Conservation (phyloP, 2,888 invertebrate species). For the Latrodectus hesperus region DNA sequence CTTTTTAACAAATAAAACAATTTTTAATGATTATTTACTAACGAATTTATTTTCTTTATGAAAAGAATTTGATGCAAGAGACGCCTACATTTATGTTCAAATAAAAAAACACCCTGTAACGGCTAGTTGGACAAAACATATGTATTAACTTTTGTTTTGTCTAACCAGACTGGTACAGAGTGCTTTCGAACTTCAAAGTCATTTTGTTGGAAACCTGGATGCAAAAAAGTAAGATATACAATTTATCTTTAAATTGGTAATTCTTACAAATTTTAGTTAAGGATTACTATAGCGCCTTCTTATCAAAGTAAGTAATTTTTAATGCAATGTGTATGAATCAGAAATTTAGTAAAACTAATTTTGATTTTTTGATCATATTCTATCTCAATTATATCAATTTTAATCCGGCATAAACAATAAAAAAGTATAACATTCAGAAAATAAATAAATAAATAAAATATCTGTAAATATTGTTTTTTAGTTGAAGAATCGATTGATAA, state of each 20-base stretch:
- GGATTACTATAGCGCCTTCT: no score
- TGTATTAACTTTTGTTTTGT: constrained; percentile 67
- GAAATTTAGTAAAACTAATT: no score
- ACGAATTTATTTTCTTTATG: constrained; percentile 8
- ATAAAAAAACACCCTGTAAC: constrained; percentile 59
- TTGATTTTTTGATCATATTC: no score
- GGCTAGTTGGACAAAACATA: constrained; percentile 69
- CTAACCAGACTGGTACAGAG: constrained; percentile 69
- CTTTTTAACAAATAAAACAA: neutral
- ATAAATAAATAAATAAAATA: no score
- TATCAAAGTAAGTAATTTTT: no score
- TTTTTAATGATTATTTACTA: neutral
- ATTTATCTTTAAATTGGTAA: neutral
- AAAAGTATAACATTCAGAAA: no score
- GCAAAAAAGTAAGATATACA: constrained; percentile 21
- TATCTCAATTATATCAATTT: no score
- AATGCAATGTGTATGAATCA: no score
- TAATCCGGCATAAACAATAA: no score
- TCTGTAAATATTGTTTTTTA: no score
- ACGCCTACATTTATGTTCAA: constrained; percentile 1
- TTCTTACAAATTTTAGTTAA: no score
- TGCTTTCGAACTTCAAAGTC: constrained; percentile 46
- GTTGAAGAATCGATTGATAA: no score
- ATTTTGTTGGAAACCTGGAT: constrained; percentile 15
- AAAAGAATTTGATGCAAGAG: constrained; percentile 35